Evolutionary conservation across 92 coral and sea anemone species (phyloP).

Genomic region (Epizoanthus scotinus): DNA sequence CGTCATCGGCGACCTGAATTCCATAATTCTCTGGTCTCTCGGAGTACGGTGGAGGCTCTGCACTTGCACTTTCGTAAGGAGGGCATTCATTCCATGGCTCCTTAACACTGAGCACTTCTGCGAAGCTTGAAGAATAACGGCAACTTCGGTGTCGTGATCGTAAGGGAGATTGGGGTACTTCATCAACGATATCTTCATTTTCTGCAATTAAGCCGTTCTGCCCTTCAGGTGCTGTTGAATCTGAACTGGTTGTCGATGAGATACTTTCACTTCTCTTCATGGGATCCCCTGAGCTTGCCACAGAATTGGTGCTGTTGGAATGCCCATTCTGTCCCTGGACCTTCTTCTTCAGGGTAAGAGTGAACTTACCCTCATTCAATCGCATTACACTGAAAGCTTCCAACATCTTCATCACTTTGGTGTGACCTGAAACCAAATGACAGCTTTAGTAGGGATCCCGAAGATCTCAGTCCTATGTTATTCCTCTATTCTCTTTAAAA

Average conservation of each 20-base stretch:
- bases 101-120: constrained; percentile 69
- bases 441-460: no score
- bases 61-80: constrained; percentile 73
- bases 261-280: constrained; percentile 70
- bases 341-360: constrained; percentile 84
- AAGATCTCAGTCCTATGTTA: no score
- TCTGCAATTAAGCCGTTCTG: constrained; percentile 49
- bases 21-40: constrained; percentile 60
- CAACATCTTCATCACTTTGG: constrained; percentile 84
- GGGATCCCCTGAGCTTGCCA: constrained; percentile 45
- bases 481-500: no score
- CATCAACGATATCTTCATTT: constrained; percentile 28
- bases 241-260: constrained; percentile 85
- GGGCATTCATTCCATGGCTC: constrained; percentile 82
- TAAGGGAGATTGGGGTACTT: constrained; percentile 24
- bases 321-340: constrained; percentile 59
- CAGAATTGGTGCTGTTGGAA: constrained; percentile 48
- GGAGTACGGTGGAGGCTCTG: constrained; percentile 84
- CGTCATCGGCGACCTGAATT: constrained; percentile 74
- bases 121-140: constrained; percentile 85
- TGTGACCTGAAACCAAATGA: constrained; percentile 66
- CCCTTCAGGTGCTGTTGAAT: constrained; percentile 67
- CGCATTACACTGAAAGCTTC: constrained; percentile 94
- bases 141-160: constrained; percentile 43
- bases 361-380: constrained; percentile 85